These are phyloP conservation scores for Phyllotreta cruciferae DNA, from an alignment of 2,888 invertebrate genomes.

Conservation along the genomic window DNA sequence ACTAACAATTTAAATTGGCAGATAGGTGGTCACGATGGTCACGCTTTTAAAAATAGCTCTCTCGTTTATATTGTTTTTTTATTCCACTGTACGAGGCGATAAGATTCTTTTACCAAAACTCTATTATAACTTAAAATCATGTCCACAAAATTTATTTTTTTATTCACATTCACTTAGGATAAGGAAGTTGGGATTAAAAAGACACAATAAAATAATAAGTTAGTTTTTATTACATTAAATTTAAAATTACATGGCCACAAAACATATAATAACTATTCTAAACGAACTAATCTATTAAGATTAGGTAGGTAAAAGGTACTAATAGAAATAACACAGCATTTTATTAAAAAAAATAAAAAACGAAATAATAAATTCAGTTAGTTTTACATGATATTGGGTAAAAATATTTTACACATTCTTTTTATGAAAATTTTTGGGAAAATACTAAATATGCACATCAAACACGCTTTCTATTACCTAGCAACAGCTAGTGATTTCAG, in stretches of 20 bases:
- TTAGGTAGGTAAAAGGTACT: conserved; percentile 41
- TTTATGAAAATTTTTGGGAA: conserved; percentile 43
- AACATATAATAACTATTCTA: conserved; percentile 60
- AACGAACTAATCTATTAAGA: conserved; percentile 50
- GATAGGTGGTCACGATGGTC: too few relatives aligned
- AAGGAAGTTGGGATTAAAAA: conserved; percentile 15
- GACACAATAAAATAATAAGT: conserved; percentile 47
- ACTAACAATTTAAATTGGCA: too few relatives aligned
- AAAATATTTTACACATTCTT: conserved; percentile 37
- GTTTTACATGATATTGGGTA: conserved; percentile 36
- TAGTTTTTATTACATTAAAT: conserved; percentile 63
- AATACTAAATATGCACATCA: conserved; percentile 52
- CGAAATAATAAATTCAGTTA: conserved; percentile 31
- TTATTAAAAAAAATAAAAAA: conserved; percentile 31
- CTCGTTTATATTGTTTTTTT: too few relatives aligned
- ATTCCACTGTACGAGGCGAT: too few relatives aligned
- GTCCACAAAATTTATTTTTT: too few relatives aligned
- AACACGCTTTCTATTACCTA: conserved; percentile 46
- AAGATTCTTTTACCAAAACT: too few relatives aligned
- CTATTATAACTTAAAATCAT: too few relatives aligned
- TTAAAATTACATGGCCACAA: conserved; percentile 64
- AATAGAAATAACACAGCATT: conserved; percentile 38
- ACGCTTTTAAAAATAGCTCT: too few relatives aligned
- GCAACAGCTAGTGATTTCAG: conserved; percentile 30
- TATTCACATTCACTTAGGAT: too few relatives aligned